Evolutionary conservation across 35 echinoderm and acorn worm species (phyloP).

Genomic region (Heliocidaris tuberculata): DNA sequence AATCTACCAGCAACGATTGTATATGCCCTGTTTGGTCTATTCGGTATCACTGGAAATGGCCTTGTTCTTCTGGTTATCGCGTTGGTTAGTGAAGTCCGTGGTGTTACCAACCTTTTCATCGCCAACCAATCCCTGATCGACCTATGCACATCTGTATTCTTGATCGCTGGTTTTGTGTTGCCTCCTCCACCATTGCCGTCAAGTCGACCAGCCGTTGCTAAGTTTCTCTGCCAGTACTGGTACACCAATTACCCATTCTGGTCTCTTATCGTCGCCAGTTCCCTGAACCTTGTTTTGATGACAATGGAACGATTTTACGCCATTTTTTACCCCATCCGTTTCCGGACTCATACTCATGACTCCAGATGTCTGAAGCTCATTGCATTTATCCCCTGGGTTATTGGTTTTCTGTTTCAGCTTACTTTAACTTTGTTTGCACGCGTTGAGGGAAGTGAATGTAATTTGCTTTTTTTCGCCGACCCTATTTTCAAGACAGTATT

Average conservation of each 20-base stretch:
- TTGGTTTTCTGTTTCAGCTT: background rate
- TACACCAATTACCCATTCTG: conserved; percentile 64
- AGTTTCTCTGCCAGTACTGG: conserved; percentile 64
- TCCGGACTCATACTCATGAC: background rate
- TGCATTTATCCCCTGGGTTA: background rate
- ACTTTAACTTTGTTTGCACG: background rate
- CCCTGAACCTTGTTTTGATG: conserved; percentile 60
- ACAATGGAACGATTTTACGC: conserved; percentile 66
- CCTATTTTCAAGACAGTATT: background rate
- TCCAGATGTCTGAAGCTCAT: background rate
- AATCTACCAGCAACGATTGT: background rate
- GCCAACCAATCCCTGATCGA: conserved; percentile 79
- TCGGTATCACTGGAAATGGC: conserved; percentile 54
- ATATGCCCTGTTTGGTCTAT: background rate
- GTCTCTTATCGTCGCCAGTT: conserved; percentile 53
- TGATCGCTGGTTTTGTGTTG: conserved; percentile 32
- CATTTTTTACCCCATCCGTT: conserved; percentile 48
- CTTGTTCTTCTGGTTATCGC: conserved; percentile 38
- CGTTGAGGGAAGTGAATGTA: background rate
- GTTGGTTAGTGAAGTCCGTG: background rate
- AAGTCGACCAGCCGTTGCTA: background rate
- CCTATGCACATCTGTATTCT: conserved; percentile 48
- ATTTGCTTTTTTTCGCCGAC: background rate
- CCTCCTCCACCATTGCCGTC: background rate
- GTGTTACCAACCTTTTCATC: conserved; percentile 62